These are phyloP conservation scores for Cepphus grylle DNA, from an alignment of 2,113 vertebrate species.

Conservation along the genomic window DNA sequence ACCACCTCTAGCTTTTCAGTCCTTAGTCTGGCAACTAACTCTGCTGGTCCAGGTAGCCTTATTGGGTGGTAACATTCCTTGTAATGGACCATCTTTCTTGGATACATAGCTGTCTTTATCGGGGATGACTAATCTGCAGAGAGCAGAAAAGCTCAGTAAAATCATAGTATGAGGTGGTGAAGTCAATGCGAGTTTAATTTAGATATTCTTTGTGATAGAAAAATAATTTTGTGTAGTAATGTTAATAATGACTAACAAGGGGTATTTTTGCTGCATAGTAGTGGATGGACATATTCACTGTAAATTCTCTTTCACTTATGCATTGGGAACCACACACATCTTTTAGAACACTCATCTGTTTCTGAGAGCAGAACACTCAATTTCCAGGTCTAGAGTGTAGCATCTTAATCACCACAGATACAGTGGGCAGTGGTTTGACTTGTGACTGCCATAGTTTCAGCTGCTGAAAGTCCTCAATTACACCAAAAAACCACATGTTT, in stretches of 20 bases:
- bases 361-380: neutral
- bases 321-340: neutral
- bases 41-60: neutral
- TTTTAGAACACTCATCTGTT: neutral
- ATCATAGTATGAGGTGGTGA: neutral
- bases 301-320: neutral
- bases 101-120: neutral
- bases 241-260: neutral
- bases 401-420: neutral
- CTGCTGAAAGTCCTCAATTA: neutral
- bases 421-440: neutral
- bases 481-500: neutral
- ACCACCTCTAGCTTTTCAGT: too few species aligned
- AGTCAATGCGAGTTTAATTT: neutral
- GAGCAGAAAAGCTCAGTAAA: neutral
- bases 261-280: rapidly evolving
- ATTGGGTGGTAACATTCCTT: neutral
- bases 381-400: neutral
- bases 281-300: neutral
- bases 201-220: neutral
- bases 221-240: neutral
- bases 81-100: neutral
- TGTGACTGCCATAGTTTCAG: neutral
- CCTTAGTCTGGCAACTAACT: neutral
- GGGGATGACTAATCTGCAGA: neutral